Evolutionary conservation across 2,888 invertebrate species (phyloP).

Genomic region (Conus canariensis): DNA sequence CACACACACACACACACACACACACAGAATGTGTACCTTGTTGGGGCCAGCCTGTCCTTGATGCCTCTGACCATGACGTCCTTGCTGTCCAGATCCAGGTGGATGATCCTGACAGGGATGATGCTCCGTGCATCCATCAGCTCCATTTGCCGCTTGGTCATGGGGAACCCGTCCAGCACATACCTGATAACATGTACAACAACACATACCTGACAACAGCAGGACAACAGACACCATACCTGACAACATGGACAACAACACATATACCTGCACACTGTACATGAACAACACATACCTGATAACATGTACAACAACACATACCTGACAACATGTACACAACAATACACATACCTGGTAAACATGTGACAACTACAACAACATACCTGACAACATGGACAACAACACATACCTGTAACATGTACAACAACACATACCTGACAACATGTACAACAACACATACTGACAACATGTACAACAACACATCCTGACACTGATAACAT

Average conservation of each 20-base stretch:
- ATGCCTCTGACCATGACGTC: slow-evolving; percentile 75
- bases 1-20: neutral
- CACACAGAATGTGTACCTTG: slow-evolving; percentile 57
- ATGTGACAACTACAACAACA: no score
- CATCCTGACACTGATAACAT: no score
- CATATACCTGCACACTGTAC: neutral
- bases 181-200: slow-evolving; percentile 63
- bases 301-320: no score
- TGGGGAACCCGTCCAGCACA: slow-evolving; percentile 78
- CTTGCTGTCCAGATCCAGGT: slow-evolving; percentile 72
- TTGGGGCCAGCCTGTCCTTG: slow-evolving; percentile 73
- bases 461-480: no score
- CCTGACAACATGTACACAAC: neutral
- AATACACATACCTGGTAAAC: neutral
- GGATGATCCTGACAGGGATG: slow-evolving; percentile 77
- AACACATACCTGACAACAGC: neutral
- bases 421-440: no score
- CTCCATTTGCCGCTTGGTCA: slow-evolving; percentile 74
- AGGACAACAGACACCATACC: neutral
- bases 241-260: no score
- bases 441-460: no score
- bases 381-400: no score
- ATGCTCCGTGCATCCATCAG: slow-evolving; percentile 76
- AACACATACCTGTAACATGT: no score
- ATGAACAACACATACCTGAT: neutral